Evolutionary conservation across 1,140 invertebrate genomes (phyloP).

Genomic region (Ruditapes philippinarum): DNA sequence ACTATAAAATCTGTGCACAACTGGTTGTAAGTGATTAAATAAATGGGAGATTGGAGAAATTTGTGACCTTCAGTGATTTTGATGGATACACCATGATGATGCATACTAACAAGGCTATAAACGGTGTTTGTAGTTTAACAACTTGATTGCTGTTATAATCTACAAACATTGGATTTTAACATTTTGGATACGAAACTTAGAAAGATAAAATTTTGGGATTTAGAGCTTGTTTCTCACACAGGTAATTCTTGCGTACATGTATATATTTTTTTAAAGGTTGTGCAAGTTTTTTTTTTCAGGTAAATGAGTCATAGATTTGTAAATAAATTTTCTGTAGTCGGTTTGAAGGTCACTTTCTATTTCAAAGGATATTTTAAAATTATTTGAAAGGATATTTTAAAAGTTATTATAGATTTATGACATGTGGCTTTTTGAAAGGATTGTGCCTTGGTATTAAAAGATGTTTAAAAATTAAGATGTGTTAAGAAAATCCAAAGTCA

Average conservation of each 20-base stretch:
- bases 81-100: neutral
- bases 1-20: neutral
- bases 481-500: too few species aligned
- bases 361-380: neutral
- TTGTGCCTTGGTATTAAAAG: too few species aligned
- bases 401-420: too few species aligned
- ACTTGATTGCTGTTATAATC: neutral
- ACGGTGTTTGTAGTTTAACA: neutral
- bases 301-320: neutral
- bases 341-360: too few species aligned
- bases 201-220: constrained; percentile 23
- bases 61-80: neutral
- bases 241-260: neutral
- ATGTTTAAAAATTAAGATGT: too few species aligned
- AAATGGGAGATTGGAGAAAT: neutral
- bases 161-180: neutral
- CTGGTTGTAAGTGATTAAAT: neutral
- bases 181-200: neutral
- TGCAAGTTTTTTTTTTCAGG: neutral
- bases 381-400: neutral
- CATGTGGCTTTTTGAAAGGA: too few species aligned
- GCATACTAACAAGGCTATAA: neutral
- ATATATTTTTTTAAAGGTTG: too few species aligned
- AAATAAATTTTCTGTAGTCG: neutral
- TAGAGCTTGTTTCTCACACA: neutral